These are phyloP conservation scores for Proterorhinus semilunaris DNA, from an alignment of 2,113 vertebrate species.

Conservation along the genomic window DNA sequence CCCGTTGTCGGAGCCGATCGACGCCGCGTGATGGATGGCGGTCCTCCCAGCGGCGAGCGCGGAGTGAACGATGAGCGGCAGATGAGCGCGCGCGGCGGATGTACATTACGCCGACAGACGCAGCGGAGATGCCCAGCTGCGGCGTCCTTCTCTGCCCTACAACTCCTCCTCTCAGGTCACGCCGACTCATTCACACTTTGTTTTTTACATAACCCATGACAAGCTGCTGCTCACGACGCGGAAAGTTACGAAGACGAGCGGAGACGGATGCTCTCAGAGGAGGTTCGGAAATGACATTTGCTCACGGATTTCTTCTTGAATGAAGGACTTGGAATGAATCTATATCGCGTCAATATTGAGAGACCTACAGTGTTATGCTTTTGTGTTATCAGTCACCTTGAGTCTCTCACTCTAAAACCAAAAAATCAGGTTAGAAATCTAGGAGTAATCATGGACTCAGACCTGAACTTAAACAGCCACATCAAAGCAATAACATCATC, in stretches of 20 bases:
- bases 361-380: too few species aligned
- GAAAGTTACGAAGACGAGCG: neutral
- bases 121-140: neutral
- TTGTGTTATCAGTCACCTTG: too few species aligned
- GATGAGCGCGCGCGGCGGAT: neutral
- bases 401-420: too few species aligned
- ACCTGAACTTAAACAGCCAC: too few species aligned
- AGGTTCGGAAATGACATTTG: neutral
- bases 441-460: too few species aligned
- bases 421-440: too few species aligned
- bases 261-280: neutral
- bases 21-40: neutral
- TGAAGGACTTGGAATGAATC: too few species aligned
- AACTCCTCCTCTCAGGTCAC: neutral
- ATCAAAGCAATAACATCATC: too few species aligned
- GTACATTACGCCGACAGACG: neutral
- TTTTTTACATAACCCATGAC: neutral
- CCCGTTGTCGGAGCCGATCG: neutral
- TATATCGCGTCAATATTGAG: too few species aligned
- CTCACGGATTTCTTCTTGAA: too few species aligned
- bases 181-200: neutral
- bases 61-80: neutral
- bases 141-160: neutral
- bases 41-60: neutral
- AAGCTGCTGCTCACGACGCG: neutral